Conservation (phyloP, 2,113 vertebrate species). For the Myxocyprinus asiaticus region DNA sequence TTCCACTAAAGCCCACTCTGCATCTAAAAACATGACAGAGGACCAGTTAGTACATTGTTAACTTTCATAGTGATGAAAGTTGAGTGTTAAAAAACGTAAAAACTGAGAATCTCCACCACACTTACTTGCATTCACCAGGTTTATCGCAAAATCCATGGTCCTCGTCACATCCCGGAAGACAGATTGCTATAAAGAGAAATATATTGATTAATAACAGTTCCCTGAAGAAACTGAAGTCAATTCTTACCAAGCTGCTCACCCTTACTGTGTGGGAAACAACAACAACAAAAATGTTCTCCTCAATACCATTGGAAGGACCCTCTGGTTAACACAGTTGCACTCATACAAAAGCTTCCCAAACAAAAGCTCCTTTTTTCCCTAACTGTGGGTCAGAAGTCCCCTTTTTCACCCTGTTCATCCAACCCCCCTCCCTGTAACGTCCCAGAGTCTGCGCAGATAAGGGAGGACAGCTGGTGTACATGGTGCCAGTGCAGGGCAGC, state of each 20-base stretch:
- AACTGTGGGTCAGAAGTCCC: conserved; percentile 97
- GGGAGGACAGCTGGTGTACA: conserved; percentile 99
- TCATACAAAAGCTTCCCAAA: conserved; percentile 86
- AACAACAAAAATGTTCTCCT: conserved; percentile 65
- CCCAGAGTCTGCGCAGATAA: conserved; percentile 87
- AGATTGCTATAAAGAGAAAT: conserved; percentile 82
- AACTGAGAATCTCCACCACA: conserved; percentile 44
- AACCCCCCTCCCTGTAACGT: conserved; percentile 85
- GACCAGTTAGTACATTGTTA: conserved; percentile 10
- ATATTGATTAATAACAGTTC: conserved; percentile 7
- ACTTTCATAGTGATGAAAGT: background rate
- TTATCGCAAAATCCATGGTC: conserved; percentile 94
- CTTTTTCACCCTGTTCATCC: conserved; percentile 88
- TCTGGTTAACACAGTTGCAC: conserved; percentile 88
- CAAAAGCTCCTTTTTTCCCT: conserved; percentile 89
- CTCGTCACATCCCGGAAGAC: conserved; percentile 94
- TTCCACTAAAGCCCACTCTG: conserved; percentile 94
- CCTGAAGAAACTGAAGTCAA: conserved; percentile 38
- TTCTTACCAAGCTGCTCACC: conserved; percentile 31
- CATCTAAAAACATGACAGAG: conserved; percentile 78
- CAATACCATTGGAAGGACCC: conserved; percentile 74
- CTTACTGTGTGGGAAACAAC: conserved; percentile 56
- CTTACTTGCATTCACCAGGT: conserved; percentile 99
- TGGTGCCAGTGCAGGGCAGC: conserved; percentile 98
- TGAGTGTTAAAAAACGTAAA: background rate